phyloP scores from a whole-genome alignment of 1,140 invertebrate species.

The Musca domestica region DNA sequence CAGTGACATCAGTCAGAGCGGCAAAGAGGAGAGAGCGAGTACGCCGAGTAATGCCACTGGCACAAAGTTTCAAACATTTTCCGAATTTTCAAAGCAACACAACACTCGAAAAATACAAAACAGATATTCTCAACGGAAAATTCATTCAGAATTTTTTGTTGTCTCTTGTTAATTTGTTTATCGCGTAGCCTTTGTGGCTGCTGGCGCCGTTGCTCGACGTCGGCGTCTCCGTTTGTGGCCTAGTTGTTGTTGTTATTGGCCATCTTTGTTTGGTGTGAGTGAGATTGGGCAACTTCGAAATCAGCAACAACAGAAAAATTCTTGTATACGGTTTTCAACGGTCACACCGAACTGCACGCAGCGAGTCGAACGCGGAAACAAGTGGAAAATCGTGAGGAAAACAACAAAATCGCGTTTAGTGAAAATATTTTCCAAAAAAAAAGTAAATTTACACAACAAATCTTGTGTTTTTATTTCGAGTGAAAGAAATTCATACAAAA shows the following conservation, averaged over 20 bases:
- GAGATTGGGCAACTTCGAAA: slow-evolving; percentile 23
- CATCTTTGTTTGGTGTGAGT: neutral
- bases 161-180: neutral
- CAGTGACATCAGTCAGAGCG: neutral
- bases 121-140: neutral
- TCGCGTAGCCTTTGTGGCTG: neutral
- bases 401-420: neutral
- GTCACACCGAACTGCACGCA: slow-evolving; percentile 19
- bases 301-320: slow-evolving; percentile 23
- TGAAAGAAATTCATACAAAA: no score
- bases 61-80: slow-evolving; percentile 5
- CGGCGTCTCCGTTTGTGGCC: neutral
- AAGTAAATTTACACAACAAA: neutral
- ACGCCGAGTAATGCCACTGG: no score
- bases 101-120: neutral
- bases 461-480: no score
- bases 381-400: neutral
- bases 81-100: slow-evolving; percentile 12
- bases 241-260: neutral
- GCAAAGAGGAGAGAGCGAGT: neutral
- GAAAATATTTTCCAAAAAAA: neutral
- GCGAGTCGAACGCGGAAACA: neutral
- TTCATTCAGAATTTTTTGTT: neutral
- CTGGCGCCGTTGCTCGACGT: neutral
- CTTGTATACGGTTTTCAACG: slow-evolving; percentile 23